These are phyloP conservation scores for Dermochelys coriacea DNA, from an alignment of 2,797 vertebrate species.

Conservation along the genomic window DNA sequence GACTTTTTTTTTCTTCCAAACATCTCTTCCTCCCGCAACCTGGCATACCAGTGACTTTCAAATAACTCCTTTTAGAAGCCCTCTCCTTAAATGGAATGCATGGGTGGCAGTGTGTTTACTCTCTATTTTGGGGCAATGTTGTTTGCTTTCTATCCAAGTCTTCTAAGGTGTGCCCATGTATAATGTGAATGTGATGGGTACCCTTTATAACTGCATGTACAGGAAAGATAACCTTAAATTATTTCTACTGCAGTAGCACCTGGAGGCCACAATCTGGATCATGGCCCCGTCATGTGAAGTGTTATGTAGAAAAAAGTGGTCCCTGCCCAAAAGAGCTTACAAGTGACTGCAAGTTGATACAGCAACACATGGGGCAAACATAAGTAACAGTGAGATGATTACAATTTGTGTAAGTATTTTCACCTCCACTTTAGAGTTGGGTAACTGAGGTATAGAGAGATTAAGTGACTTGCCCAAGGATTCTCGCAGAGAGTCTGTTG, in stretches of 20 bases:
- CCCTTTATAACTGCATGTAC: neutral
- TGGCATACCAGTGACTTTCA: neutral
- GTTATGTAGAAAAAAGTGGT: neutral
- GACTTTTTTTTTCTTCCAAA: neutral
- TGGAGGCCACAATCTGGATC: rapidly evolving
- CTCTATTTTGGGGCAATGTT: neutral
- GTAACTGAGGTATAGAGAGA: neutral
- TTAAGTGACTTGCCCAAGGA: neutral
- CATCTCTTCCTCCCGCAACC: neutral
- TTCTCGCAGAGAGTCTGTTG: neutral
- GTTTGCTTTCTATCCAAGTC: neutral
- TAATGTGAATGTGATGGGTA: neutral
- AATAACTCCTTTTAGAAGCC: neutral
- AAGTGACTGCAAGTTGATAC: neutral
- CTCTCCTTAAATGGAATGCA: neutral
- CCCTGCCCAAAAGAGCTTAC: neutral
- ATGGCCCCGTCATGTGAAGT: rapidly evolving
- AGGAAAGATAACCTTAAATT: neutral
- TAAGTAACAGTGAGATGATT: neutral
- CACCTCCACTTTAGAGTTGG: neutral
- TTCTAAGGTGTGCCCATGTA: neutral
- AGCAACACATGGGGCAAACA: neutral
- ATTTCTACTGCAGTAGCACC: neutral
- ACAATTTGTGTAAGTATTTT: neutral
- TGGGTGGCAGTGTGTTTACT: neutral